Conservation (phyloP, 30 jellyfish, hydroid and myxozoan genomes). For the Hydractinia symbiolongicarpus region DNA sequence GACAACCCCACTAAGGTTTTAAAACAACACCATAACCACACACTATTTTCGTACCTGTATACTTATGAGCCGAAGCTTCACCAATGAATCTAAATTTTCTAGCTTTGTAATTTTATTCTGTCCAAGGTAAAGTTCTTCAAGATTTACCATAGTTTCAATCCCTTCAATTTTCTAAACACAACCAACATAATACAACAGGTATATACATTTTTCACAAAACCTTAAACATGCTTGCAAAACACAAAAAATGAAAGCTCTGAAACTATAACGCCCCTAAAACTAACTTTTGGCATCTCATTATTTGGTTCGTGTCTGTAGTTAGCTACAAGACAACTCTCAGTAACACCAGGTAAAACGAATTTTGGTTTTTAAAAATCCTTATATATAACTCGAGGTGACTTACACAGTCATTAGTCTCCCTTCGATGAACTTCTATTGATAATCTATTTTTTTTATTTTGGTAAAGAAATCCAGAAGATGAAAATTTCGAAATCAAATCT, state of each 20-base stretch:
- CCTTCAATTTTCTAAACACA: conserved; percentile 67
- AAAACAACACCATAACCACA: too few species aligned
- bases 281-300: neutral
- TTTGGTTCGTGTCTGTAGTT: neutral
- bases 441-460: too few species aligned
- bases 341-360: too few species aligned
- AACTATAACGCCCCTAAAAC: neutral
- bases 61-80: conserved; percentile 48
- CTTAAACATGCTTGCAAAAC: neutral
- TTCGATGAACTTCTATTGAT: too few species aligned
- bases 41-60: conserved; percentile 46
- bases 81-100: conserved; percentile 51
- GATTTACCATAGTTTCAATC: conserved; percentile 58
- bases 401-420: too few species aligned
- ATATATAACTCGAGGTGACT: too few species aligned
- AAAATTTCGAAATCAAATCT: too few species aligned
- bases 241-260: neutral
- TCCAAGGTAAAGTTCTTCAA: conserved; percentile 78
- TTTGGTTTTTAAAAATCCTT: too few species aligned
- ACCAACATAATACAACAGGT: neutral
- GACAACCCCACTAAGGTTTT: too few species aligned
- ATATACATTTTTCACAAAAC: neutral
- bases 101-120: conserved; percentile 74
- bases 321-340: too few species aligned
- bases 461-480: too few species aligned